phyloP scores from a whole-genome alignment of 2,888 invertebrate species.

The Pammene fasciana region DNA sequence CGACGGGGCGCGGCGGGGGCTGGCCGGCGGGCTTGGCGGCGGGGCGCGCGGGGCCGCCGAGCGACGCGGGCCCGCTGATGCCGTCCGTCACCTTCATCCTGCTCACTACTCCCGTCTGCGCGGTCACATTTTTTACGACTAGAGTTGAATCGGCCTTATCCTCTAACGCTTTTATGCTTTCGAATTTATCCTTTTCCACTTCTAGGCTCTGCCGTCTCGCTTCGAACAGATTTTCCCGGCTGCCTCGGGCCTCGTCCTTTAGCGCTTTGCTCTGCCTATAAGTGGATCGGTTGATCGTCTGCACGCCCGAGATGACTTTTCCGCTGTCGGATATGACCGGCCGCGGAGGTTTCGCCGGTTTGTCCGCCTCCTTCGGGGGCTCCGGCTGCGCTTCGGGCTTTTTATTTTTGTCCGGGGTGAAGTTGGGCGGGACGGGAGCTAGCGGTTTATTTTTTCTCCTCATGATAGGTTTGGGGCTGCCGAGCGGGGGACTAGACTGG shows the following conservation, averaged over 20 bases:
- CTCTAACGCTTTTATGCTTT: slow-evolving; percentile 55
- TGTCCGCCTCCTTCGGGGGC: slow-evolving; percentile 63
- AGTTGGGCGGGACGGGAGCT: slow-evolving; percentile 87
- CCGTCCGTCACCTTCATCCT: slow-evolving; percentile 73
- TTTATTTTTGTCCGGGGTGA: slow-evolving; percentile 78
- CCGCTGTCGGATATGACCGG: slow-evolving; percentile 80
- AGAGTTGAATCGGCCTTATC: slow-evolving; percentile 59
- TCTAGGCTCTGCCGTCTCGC: slow-evolving; percentile 82
- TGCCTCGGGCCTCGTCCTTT: slow-evolving; percentile 72
- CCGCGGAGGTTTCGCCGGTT: slow-evolving; percentile 86
- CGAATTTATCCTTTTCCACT: slow-evolving; percentile 78
- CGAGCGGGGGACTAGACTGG: slow-evolving; percentile 87
- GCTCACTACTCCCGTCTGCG: slow-evolving; percentile 73
- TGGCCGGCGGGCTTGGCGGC: slow-evolving; percentile 78
- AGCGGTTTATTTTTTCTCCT: slow-evolving; percentile 90
- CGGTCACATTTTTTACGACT: slow-evolving; percentile 69
- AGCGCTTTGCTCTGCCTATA: slow-evolving; percentile 80
- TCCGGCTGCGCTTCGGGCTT: slow-evolving; percentile 61
- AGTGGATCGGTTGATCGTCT: slow-evolving; percentile 85
- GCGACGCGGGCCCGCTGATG: slow-evolving; percentile 66
- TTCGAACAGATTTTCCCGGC: slow-evolving; percentile 74
- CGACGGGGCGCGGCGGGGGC: slow-evolving; percentile 79
- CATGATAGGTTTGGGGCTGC: slow-evolving; percentile 88
- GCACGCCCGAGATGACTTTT: slow-evolving; percentile 79
- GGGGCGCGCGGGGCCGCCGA: slow-evolving; percentile 57